Conservation (phyloP, 2,797 vertebrate genomes). For the Scolopax bukidnonensis region DNA sequence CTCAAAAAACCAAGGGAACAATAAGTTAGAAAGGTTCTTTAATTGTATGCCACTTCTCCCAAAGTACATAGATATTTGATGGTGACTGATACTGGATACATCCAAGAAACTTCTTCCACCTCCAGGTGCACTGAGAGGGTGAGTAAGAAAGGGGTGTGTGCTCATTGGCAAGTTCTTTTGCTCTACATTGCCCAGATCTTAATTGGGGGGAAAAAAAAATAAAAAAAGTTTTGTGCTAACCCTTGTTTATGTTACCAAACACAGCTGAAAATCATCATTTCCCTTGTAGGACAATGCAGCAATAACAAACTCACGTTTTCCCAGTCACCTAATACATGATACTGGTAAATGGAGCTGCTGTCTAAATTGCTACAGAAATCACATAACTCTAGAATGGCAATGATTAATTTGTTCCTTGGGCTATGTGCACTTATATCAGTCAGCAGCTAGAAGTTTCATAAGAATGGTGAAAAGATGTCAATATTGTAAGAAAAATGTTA, state of each 20-base stretch:
- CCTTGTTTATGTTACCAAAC: not conserved
- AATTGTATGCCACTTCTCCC: not conserved
- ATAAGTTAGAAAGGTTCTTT: not conserved
- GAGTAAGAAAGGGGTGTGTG: not conserved
- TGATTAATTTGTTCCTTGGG: not conserved
- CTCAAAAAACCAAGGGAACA: not conserved
- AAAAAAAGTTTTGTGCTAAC: not conserved
- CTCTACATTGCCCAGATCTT: not conserved
- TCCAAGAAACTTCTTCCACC: not conserved
- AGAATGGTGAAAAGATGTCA: not conserved
- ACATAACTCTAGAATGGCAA: not conserved
- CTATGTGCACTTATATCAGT: not conserved
- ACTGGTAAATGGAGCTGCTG: not conserved
- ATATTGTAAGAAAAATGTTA: not conserved
- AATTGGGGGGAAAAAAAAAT: not conserved
- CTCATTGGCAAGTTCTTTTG: not conserved
- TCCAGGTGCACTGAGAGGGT: not conserved
- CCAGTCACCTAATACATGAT: not conserved
- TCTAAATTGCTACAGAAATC: not conserved
- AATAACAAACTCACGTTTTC: not conserved
- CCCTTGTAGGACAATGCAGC: not conserved
- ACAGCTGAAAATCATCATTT: not conserved
- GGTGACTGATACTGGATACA: not conserved
- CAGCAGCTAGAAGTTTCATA: not conserved
- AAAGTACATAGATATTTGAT: not conserved